Base-by-base conservation (phyloP, 2,797 vertebrate genomes). In the Xiphophorus birchmanni region DNA sequence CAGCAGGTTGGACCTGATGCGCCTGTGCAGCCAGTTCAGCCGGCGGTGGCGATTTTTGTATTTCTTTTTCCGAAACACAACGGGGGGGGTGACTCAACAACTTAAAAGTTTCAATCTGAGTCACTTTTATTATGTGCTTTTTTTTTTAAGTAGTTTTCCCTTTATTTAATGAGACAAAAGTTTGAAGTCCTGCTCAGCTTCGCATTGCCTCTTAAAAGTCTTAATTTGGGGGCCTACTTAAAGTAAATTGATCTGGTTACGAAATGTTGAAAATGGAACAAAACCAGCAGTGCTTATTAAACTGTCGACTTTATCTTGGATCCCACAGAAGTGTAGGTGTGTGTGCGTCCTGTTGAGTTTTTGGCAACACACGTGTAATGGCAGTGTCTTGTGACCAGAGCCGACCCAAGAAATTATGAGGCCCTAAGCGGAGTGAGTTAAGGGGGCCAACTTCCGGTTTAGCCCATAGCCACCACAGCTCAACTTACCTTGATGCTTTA, bases 1-100 rank as follows among this genome's bases (percentile, higher is more conserved):
- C 63, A 73, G 85, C 94, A 80, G 80, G 94, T 89, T 74, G 58
- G 76, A 93, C 95, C 88, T 85, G 95, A 88, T 81, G 50, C 84
- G 83, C 94, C 89, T 84, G 94, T 94, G 84, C 65, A 77, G 50
- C 87, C 81, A 40, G 87, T 65, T 92, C 80, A 44, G 65, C 85
- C 75, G 88, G 79, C 80, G 84, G 76, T 50, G 63, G 74, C 78
- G 84, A 74, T 40, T 65, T 23, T 40, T 18, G 18, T 37, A 17
- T 63, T 63, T 63, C 5, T 32, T 67, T 21, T 67, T 67, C 1
- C 37, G 12, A 11, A 40, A 37, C 9, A 18, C 44, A 45, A 67
- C 18, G 1, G 35, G 60, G 17, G 17, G 17, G 1, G 18, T 9
- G 35, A 40, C 63, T 67, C 35, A 3, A 2, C 18, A 67, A 21